Evolutionary conservation across 1,140 invertebrate species (phyloP).

Genomic region (Orius insidiosus): DNA sequence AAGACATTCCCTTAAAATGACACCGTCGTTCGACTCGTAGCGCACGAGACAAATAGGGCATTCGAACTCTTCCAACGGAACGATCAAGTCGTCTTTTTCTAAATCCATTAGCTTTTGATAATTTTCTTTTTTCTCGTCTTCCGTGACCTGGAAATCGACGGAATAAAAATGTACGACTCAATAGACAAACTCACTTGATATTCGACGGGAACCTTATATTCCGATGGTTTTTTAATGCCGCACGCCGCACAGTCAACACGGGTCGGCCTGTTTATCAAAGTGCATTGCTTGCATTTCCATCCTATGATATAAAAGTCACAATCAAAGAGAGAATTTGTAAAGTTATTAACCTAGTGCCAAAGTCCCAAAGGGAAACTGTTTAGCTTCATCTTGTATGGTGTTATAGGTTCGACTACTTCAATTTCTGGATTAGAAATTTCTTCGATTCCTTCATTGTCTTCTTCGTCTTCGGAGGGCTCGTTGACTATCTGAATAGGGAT

Average conservation of each 20-base stretch:
- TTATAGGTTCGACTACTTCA: background rate
- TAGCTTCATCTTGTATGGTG: background rate
- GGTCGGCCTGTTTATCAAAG: conserved; percentile 33
- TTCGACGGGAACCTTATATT: background rate
- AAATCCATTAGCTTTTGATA: conserved; percentile 41
- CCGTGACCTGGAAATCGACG: conserved; percentile 14
- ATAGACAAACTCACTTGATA: background rate
- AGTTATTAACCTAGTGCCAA: conserved; percentile 11
- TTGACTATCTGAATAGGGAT: no score
- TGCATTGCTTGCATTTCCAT: conserved; percentile 40
- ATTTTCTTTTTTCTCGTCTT: conserved; percentile 20
- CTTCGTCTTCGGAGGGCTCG: background rate
- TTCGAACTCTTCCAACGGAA: conserved; percentile 54
- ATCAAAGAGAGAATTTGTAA: background rate
- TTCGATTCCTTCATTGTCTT: background rate
- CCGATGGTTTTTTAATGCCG: conserved; percentile 25
- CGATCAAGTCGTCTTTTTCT: conserved; percentile 55
- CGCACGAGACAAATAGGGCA: conserved; percentile 70
- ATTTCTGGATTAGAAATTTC: background rate
- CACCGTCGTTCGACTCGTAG: conserved; percentile 46
- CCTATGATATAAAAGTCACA: conserved; percentile 24
- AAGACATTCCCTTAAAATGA: conserved; percentile 71
- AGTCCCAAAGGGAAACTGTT: conserved; percentile 7
- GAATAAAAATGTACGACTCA: background rate
- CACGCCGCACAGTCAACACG: conserved; percentile 39